Evolutionary conservation across 2,797 vertebrate genomes (phyloP).

Genomic region (Dipus sagitta): DNA sequence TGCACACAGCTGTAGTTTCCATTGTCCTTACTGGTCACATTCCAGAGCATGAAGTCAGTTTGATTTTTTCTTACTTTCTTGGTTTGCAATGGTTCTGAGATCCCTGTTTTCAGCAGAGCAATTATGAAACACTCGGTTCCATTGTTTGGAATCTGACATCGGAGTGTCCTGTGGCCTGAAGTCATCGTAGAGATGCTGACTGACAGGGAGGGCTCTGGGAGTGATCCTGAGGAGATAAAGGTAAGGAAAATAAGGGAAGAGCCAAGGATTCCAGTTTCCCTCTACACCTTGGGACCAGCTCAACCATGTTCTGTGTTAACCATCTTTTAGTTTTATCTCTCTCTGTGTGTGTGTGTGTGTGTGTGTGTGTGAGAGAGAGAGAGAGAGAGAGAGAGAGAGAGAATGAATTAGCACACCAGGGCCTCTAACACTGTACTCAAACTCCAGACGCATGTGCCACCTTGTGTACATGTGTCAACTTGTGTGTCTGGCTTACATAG

Average conservation of each 20-base stretch:
- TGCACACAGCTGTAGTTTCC: slow-evolving; percentile 20
- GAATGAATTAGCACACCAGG: too few species aligned
- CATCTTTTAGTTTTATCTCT: too few species aligned
- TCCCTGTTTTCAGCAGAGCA: background rate
- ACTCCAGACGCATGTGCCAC: too few species aligned
- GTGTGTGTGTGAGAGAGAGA: too few species aligned
- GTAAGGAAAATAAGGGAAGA: background rate
- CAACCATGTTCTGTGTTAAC: background rate
- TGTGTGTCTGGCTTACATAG: too few species aligned
- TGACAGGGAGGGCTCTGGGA: background rate
- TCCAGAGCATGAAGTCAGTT: background rate
- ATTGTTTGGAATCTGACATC: background rate
- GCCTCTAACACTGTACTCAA: too few species aligned
- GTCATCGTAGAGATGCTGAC: accelerated
- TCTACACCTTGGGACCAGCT: background rate
- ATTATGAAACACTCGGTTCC: background rate
- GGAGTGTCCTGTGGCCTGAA: background rate
- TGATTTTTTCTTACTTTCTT: background rate
- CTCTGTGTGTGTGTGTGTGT: too few species aligned
- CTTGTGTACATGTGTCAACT: too few species aligned
- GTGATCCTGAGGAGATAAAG: background rate
- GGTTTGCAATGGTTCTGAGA: background rate
- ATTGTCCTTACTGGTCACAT: background rate
- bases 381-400: too few species aligned
- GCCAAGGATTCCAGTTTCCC: background rate